Conservation (phyloP, 2,888 invertebrate genomes). For the Axea sp. region DNA sequence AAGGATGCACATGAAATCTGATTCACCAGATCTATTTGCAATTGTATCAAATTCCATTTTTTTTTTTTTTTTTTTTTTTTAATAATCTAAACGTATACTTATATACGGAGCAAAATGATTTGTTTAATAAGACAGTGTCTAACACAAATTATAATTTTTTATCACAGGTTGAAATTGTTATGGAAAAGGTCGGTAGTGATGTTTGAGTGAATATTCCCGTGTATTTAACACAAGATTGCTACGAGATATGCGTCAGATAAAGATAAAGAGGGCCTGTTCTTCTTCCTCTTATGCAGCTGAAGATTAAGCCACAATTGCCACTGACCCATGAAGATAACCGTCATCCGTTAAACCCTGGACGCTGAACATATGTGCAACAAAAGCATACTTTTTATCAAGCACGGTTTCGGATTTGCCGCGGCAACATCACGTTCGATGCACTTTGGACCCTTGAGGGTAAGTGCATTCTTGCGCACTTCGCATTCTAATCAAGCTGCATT, state of each 20-base stretch:
- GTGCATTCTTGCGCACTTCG: constrained; percentile 42
- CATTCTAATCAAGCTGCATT: constrained; percentile 33
- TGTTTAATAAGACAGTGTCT: no score
- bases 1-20: no score
- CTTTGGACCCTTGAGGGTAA: constrained; percentile 66
- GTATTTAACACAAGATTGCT: constrained; percentile 53
- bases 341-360: constrained; percentile 69
- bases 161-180: no score
- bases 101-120: no score
- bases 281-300: constrained; percentile 67
- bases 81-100: no score
- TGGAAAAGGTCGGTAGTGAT: no score
- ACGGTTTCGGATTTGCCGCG: constrained; percentile 68
- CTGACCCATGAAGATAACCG: constrained; percentile 78
- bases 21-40: no score
- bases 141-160: no score
- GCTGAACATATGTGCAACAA: constrained; percentile 65
- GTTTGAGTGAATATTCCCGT: constrained; percentile 34
- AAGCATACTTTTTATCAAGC: constrained; percentile 73
- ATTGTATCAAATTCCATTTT: no score
- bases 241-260: constrained; percentile 71
- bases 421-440: constrained; percentile 68
- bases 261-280: constrained; percentile 74
- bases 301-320: constrained; percentile 76
- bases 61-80: no score